Percentiles rank a stretch among this genome's conserved stretches.
These are phyloP conservation scores for Lordiphosa clarofinis DNA, from an alignment of 1,140 invertebrate species.

Conservation along the genomic window DNA sequence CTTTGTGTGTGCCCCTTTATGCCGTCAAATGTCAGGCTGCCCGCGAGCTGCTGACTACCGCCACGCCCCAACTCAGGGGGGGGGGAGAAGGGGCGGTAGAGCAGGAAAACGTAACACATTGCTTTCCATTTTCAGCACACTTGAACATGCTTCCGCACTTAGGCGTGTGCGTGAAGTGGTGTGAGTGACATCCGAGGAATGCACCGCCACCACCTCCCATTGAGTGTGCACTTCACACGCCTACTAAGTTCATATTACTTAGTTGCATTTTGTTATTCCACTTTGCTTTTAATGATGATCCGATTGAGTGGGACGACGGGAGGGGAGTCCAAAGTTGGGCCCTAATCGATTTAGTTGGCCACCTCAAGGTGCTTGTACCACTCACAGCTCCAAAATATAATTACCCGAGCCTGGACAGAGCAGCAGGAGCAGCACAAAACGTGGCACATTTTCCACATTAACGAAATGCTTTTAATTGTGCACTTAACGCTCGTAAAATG, in stretches of 20 bases:
- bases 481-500: conserved; percentile 77
- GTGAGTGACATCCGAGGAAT: conserved; percentile 50
- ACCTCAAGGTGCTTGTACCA: conserved; percentile 17
- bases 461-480: conserved; percentile 77
- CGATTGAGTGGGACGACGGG: background rate
- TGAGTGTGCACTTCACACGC: conserved; percentile 68
- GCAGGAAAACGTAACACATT: conserved; percentile 53
- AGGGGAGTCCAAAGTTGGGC: conserved; percentile 5
- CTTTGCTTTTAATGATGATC: conserved; percentile 8
- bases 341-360: conserved; percentile 64
- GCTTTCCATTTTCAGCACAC: conserved; percentile 50
- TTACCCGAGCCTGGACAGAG: conserved; percentile 48
- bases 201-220: conserved; percentile 10
- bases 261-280: conserved; percentile 50
- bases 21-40: conserved; percentile 51
- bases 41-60: conserved; percentile 25
- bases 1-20: conserved; percentile 45
- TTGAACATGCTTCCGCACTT: conserved; percentile 49
- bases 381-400: conserved; percentile 58
- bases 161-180: conserved; percentile 44
- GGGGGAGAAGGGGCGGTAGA: conserved; percentile 11
- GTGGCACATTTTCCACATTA: conserved; percentile 69
- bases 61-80: conserved; percentile 25
- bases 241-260: conserved; percentile 71
- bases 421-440: conserved; percentile 6